Base-by-base conservation (phyloP, 2,113 vertebrate species). In the Meles meles region DNA sequence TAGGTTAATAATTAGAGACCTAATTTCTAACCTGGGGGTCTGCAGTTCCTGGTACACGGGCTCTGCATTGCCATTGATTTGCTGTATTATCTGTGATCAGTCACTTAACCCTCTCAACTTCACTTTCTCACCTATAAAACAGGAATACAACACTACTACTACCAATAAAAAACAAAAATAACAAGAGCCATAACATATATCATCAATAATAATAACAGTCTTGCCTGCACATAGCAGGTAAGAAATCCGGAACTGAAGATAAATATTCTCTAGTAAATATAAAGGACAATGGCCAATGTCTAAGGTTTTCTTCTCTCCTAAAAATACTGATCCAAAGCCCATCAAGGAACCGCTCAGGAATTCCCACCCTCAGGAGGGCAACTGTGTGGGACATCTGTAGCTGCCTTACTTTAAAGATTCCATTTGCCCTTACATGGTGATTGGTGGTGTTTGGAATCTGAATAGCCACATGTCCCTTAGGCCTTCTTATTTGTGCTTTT, bases 61-160 rank as follows among this genome's bases (percentile, higher is more conserved):
- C 2, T 67, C 31, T 47, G 21, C 10, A 21, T 57, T 61, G 25
- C 2, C 37, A 37, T 15, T 59, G 11, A 79, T 25, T 14, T 79
- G 23, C 18, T 72, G 0, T 31, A 11, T 85, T 31, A 37, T 17
- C 79, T 49, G 47, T 2, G 0, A 27, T n/a, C 55, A 31, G 13
- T 57, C 18, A 17, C 21, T 61, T 83, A 80, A 18, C 39, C 27
- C 14, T 25, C 88, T 61, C 39, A 34, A 27, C 27, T 59, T 95
- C 42, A 74, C 61, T 52, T n/a, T 77, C 42, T 94, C 86, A 80
- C 31, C 29, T 92, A 63, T 47, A 87, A 87, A 87, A 77, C 3
- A 59, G 42, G 67, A 93, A 27, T 59, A 39, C 14, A 86, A 27
- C 29, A 69, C 27, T 27, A 17, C 49, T 71, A 79, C 27, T 37